Conservation (phyloP, 2,888 invertebrate genomes). For the Subacronicta megacephala region DNA sequence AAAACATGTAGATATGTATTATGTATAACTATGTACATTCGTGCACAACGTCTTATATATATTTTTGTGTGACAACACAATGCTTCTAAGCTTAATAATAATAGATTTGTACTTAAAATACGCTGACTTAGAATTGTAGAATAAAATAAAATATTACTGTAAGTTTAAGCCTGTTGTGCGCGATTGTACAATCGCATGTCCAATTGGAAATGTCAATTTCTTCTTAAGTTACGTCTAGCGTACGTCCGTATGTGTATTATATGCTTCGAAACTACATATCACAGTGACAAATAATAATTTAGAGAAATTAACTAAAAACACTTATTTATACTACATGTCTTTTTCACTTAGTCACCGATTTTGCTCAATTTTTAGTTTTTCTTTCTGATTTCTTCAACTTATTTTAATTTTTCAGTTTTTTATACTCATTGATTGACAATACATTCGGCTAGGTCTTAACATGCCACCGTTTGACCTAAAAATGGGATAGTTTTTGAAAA, state of each 20-base stretch:
- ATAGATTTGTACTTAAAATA: constrained; percentile 73
- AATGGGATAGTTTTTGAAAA: constrained; percentile 19
- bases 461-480: constrained; percentile 39
- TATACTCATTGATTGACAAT: constrained; percentile 52
- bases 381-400: constrained; percentile 43
- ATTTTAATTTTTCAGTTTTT: constrained; percentile 36
- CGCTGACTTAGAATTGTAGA: constrained; percentile 61
- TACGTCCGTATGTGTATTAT: constrained; percentile 55
- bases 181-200: constrained; percentile 75
- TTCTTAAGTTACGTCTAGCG: constrained; percentile 47
- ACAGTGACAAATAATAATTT: constrained; percentile 86
- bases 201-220: constrained; percentile 59
- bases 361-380: constrained; percentile 60
- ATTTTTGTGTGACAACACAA: constrained; percentile 71
- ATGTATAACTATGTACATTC: constrained; percentile 67
- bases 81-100: constrained; percentile 74
- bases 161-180: constrained; percentile 65
- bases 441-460: constrained; percentile 48
- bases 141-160: constrained; percentile 54
- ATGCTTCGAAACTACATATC: constrained; percentile 83
- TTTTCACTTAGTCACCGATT: constrained; percentile 60
- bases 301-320: constrained; percentile 48
- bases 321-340: constrained; percentile 60
- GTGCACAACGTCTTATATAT: constrained; percentile 72
- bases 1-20: constrained; percentile 1